Conservation (phyloP, 2,888 invertebrate genomes). For the Andrena chrysosceles region DNA sequence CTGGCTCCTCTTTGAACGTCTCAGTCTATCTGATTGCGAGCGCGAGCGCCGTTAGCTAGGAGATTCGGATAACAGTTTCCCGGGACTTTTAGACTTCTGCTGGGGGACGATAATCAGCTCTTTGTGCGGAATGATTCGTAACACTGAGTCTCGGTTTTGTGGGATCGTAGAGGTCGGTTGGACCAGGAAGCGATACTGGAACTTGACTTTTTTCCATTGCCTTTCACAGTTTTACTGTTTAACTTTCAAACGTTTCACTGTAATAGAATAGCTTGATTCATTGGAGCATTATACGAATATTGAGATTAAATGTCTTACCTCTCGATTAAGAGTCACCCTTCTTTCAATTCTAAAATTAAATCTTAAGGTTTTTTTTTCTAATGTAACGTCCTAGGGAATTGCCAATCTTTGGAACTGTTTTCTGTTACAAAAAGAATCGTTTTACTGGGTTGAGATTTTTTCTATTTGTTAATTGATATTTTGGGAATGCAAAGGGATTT, state of each 20-base stretch:
- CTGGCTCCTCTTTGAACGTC: slow-evolving; percentile 36
- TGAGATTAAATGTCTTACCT: no score
- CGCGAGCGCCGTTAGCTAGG: slow-evolving; percentile 5
- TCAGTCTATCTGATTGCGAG: slow-evolving; percentile 54
- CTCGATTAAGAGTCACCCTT: no score
- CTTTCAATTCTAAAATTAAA: no score
- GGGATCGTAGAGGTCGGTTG: neutral
- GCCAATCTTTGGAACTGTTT: no score
- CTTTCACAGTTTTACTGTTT: no score
- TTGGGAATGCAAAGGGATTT: no score
- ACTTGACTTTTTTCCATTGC: neutral
- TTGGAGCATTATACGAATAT: neutral
- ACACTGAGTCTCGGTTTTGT: neutral
- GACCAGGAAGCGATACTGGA: neutral
- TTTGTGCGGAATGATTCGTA: neutral
- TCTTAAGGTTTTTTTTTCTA: no score
- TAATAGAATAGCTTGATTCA: neutral
- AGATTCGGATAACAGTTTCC: slow-evolving; percentile 23
- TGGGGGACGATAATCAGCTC: neutral
- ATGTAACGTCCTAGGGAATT: no score
- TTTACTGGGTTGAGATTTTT: no score
- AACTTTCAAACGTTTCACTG: neutral
- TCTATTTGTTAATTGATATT: no score
- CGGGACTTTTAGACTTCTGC: slow-evolving; percentile 38
- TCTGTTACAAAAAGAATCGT: no score